A percentile compares a stretch with the other conserved stretches of the same genome.
Conservation (phyloP, 2,888 invertebrate species). For the Drosophila mimica region DNA sequence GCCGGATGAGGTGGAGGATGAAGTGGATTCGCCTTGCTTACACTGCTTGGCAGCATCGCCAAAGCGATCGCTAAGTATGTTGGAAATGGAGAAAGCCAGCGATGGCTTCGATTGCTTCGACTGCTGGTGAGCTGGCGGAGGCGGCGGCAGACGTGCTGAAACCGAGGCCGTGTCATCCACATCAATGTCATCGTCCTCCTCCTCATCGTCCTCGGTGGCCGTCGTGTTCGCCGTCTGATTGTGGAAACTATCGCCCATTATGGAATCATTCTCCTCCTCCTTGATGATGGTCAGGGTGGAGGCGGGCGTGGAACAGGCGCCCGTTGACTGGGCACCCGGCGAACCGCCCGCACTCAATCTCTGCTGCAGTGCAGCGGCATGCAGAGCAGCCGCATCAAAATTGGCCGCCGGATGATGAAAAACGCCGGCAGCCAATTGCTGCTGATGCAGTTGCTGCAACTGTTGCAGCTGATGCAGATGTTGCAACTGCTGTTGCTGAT, state of each 20-base stretch:
- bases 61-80: slow-evolving; percentile 85
- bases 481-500: slow-evolving; percentile 82
- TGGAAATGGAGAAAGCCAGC: slow-evolving; percentile 84
- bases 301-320: slow-evolving; percentile 78
- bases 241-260: slow-evolving; percentile 83
- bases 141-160: slow-evolving; percentile 73
- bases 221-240: slow-evolving; percentile 63
- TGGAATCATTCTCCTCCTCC: slow-evolving; percentile 84
- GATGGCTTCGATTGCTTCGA: slow-evolving; percentile 81
- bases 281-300: slow-evolving; percentile 83
- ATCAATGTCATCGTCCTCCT: slow-evolving; percentile 81
- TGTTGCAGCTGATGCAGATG: slow-evolving; percentile 83
- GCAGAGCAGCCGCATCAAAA: slow-evolving; percentile 69
- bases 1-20: slow-evolving; percentile 14
- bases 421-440: slow-evolving; percentile 78
- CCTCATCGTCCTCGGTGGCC: slow-evolving; percentile 74
- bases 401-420: slow-evolving; percentile 77
- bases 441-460: slow-evolving; percentile 80
- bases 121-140: slow-evolving; percentile 82
- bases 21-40: slow-evolving; percentile 42
- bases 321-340: slow-evolving; percentile 71
- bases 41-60: slow-evolving; percentile 71
- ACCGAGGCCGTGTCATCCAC: slow-evolving; percentile 64
- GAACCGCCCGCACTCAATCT: slow-evolving; percentile 71
- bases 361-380: slow-evolving; percentile 74